Evolutionary conservation across 2,797 vertebrate species (phyloP), one percentile per base, ranked within the genome.

Genomic region (Thunnus albacares): DNA sequence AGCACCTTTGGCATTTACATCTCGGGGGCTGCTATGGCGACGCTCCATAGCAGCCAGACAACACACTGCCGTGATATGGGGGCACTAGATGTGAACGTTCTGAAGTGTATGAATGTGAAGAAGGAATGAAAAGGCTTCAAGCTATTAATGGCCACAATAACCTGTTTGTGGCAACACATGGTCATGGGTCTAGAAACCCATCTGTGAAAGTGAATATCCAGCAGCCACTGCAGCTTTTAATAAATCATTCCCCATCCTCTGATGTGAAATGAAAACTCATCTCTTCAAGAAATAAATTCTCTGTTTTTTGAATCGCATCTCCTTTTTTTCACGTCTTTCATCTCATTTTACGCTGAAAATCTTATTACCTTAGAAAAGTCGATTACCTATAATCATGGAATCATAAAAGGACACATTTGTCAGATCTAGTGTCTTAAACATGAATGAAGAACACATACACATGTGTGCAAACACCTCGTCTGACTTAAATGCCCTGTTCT

Each of bases 401-500:
- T 65, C 33, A 35, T 3, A 9, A 22, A 18, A 26, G 43, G 30
- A 45, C 51, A 26, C 28, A 51, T 68, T n/a, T 52, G 22, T 17
- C 20, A 15, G 7, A 28, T 61, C 30, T 13, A 17, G 33, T 17
- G 28, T 60, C 30, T 5, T 55, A 24, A 71, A 49, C 22, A 20
- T 20, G 20, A 73, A 71, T 4, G 43, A 66, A 24, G 38, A 64
- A 55, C 53, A 64, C 41, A 22, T n/a, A 49, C 59, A 65, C 41
- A 59, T 17, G 24, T 51, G 15, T 66, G 28, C 43, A 66, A 71
- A 57, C 26, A 66, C 64, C 38, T 47, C 4, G 15, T 47, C 57
- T 33, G 28, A 77, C 67, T 71, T 51, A 63, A 72, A 84, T 41
- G 65, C 66, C 28, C 67, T 14, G 71, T 61, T 65, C 82, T 72